Evolutionary conservation across 2,888 invertebrate species (phyloP).

Genomic region (Apodemia mormo): DNA sequence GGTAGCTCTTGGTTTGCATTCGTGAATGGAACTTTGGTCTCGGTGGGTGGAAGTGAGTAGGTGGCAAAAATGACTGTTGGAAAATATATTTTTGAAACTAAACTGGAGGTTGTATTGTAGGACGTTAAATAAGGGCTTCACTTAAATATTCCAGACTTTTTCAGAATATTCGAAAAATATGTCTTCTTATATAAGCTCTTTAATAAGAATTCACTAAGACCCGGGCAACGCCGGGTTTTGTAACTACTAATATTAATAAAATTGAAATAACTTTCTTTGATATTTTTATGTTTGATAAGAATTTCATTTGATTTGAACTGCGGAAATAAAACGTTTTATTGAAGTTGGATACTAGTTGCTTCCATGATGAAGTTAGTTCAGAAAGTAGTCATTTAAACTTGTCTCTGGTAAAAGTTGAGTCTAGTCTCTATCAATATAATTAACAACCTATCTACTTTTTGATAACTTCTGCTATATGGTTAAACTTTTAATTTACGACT

Average conservation of each 20-base stretch:
- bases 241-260: background rate
- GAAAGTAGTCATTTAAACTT: background rate
- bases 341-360: background rate
- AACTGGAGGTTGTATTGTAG: no score
- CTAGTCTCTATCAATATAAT: background rate
- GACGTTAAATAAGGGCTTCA: no score
- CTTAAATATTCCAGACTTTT: no score
- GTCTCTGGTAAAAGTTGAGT: background rate
- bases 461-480: background rate
- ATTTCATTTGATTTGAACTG: background rate
- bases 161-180: no score
- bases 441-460: background rate
- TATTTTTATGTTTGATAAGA: background rate
- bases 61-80: no score
- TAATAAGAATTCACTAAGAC: no score
- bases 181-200: no score
- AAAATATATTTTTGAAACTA: no score
- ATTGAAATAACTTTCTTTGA: background rate
- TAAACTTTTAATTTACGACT: background rate
- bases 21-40: no score
- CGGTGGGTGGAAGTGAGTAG: no score
- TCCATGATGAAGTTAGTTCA: background rate
- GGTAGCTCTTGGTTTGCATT: no score
- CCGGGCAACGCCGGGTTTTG: no score
- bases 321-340: conserved; percentile 1